Evolutionary conservation across 2,888 invertebrate species (phyloP), one percentile per base, ranked within the genome.

Genomic region (Amphipoea lucens): DNA sequence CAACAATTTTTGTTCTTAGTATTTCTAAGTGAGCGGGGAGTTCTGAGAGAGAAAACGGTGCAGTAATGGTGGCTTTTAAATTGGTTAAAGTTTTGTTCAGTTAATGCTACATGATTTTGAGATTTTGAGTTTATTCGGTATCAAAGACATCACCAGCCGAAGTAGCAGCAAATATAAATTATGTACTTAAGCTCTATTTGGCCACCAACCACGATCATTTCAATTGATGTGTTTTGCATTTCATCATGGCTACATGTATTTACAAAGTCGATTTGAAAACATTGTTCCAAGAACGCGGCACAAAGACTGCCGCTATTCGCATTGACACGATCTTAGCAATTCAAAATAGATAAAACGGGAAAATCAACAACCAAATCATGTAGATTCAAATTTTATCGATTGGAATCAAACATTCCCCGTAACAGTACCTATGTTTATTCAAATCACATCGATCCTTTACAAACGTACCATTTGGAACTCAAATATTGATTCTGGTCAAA

Each of bases 401-500:
- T 81, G 82, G 79, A 81, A 89, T 89, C 89, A 81, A 87, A 84
- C 87, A 87, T 90, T 92, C 89, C 86, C 87, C 86, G 89, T 92
- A 90, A 86, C 85, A 78, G 84, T 86, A 87, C 83, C 87, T 83
- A 92, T 94, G 92, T 94, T 94, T 94, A 94, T 94, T 95, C 91
- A 92, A 95, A 95, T 94, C 94, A 93, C 93, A 85, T 82, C 90
- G 92, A 88, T 89, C 90, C 89, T 91, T 92, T 87, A 91, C 92
- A 90, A 90, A 83, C 86, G 87, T 89, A 90, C 92, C 92, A 92
- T 92, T 92, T 90, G 86, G 87, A 87, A 90, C 85, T 84, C 92
- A 93, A 94, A 94, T 94, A 94, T 95, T 94, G 91, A 90, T 93
- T 87, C 89, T 91, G 92, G 93, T 92, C 92, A 94, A 92, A 94